Evolutionary conservation across 2,888 invertebrate genomes (phyloP).

Genomic region (Cephus pulcher): DNA sequence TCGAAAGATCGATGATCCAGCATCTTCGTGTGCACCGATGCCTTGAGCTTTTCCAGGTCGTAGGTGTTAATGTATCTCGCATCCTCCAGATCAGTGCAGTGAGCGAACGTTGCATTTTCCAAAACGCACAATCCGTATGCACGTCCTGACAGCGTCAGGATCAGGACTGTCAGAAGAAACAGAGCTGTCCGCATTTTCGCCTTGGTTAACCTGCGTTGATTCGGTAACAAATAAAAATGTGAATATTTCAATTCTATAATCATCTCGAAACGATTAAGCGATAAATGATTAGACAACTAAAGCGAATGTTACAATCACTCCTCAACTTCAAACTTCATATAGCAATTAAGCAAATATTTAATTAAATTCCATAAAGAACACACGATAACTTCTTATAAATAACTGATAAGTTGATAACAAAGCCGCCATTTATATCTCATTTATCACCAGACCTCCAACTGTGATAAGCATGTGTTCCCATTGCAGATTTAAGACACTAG

Average conservation of each 20-base stretch:
- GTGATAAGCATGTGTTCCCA: not conserved
- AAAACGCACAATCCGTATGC: slow-evolving; percentile 44
- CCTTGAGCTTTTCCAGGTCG: slow-evolving; percentile 45
- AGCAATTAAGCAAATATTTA: not conserved
- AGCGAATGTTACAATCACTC: not conserved
- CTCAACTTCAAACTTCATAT: not conserved
- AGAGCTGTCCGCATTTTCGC: slow-evolving; percentile 49
- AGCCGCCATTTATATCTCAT: not conserved
- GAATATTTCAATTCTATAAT: slow-evolving; percentile 9
- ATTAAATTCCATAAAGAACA: not conserved
- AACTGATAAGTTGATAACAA: slow-evolving; percentile 1
- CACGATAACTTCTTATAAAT: not conserved
- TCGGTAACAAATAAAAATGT: not conserved
- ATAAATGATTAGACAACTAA: not conserved
- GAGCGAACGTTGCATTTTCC: slow-evolving; percentile 41
- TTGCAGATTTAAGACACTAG: not conserved
- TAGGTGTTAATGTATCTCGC: slow-evolving; percentile 47
- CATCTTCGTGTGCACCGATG: slow-evolving; percentile 27
- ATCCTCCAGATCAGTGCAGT: slow-evolving; percentile 54
- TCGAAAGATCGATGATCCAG: slow-evolving; percentile 61
- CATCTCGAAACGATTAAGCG: slow-evolving; percentile 22
- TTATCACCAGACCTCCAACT: not conserved
- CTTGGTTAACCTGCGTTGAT: slow-evolving; percentile 36
- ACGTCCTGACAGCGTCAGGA: slow-evolving; percentile 37
- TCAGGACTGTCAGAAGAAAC: slow-evolving; percentile 33